Base-by-base conservation (phyloP, 2,888 invertebrate genomes). In the Pollenia amentaria region DNA sequence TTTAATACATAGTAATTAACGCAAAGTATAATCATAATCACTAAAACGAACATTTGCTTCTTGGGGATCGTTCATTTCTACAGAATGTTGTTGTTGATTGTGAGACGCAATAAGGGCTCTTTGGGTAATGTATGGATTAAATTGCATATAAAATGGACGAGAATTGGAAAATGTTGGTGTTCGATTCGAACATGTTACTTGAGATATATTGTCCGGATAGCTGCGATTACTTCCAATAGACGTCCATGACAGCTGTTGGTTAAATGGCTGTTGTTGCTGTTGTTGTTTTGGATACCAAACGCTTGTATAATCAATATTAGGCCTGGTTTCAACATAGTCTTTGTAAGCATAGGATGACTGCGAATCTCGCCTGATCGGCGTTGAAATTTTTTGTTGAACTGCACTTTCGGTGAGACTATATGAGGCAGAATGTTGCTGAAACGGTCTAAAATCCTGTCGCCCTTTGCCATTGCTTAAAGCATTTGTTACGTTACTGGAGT, bases 21-120 rank as follows among this genome's bases (percentile, higher is more conserved):
- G 89, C 79, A 88, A 80, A n/a, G 88, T 75, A 69, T 88, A 89
- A 82, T 89, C 87, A 81, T 89, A 88, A 44, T 88, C 89, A 40
- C 84, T 80, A 75, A 87, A 87, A 44, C 88, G 88, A 48, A 88
- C 62, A 75, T 86, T 88, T 65, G 82, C 82, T 46, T 77, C 40
- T 70, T 89, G 88, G 57, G 73, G 55, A 21, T 84, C 89, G 69
- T 78, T 87, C 53, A 82, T 77, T 77, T 89, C 89, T 62, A 62
- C 53, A 18, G 76, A 75, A 60, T 75, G 77, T 38, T 76, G 73
- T 57, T 67, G 87, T 65, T 81, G 87, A 73, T 77, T 88, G 44
- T 90, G 89, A 46, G 91, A 89, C 44, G 91, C 90, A 91, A 89
- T 84, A 89, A 78, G 12, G 89, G 90, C n/a, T 90, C 90, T 87